These are phyloP conservation scores for Noctua janthe DNA, from an alignment of 2,888 invertebrate genomes.

Conservation along the genomic window DNA sequence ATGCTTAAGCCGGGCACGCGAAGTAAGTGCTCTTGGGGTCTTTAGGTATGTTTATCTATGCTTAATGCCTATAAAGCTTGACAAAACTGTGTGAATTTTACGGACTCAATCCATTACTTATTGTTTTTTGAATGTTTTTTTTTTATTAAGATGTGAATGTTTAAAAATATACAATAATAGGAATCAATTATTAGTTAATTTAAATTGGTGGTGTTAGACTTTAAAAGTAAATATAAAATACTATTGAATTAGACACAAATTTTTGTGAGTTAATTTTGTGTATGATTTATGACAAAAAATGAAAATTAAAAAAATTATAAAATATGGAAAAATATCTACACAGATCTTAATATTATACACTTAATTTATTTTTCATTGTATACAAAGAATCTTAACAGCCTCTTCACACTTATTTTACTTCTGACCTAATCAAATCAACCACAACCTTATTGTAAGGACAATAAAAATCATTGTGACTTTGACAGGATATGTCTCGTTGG, in stretches of 20 bases:
- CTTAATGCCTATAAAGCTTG: background rate
- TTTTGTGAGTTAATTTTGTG: constrained; percentile 47
- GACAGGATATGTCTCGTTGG: background rate
- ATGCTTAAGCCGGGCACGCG: too few species aligned
- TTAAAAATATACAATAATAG: background rate
- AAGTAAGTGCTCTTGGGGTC: too few species aligned
- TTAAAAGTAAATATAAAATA: constrained; percentile 29
- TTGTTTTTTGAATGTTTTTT: background rate
- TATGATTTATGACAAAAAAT: constrained; percentile 28
- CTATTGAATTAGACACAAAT: constrained; percentile 26
- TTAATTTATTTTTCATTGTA: constrained; percentile 44
- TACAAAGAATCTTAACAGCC: constrained; percentile 30
- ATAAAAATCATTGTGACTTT: background rate
- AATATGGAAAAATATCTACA: constrained; percentile 63
- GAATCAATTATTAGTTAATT: constrained; percentile 26
- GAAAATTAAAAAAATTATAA: constrained; percentile 40
- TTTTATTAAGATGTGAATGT: background rate
- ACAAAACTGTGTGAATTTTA: background rate
- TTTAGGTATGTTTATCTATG: background rate
- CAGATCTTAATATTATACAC: constrained; percentile 62
- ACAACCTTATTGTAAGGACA: background rate
- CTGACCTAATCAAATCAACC: background rate
- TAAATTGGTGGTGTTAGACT: constrained; percentile 7
- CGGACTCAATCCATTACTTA: background rate
- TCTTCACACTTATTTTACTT: background rate